Base-by-base conservation (phyloP, 2,888 invertebrate species). In the Meta bourneti region DNA sequence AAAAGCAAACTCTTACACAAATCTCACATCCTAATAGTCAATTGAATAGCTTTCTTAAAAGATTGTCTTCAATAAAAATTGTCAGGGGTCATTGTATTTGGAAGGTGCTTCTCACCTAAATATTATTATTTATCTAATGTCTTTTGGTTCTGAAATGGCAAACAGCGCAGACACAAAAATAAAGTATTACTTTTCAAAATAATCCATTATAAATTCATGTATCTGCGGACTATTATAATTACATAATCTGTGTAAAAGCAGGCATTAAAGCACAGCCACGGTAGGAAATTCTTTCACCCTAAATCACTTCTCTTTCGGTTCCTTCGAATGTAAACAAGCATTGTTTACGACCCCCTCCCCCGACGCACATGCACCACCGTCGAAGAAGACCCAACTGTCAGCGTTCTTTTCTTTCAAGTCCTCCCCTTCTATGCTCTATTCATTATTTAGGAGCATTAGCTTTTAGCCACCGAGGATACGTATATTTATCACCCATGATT, bases 401-500 rank as follows among this genome's bases (percentile, higher is more conserved):
- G 11, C 61, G 61, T 34, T 34, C 34, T 34, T 34, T 34, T 34
- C 34, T 34, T 34, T 34, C 75, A 75, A 52, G 1, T 52, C 16
- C 48, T 1, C 52, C 20, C 51, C 19, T 13, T 72, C 71, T 20
- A 79, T 79, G 34, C 54, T n/a, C 74, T 74, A 88, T 88, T 88
- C 81, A 81, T 88, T 88, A 88, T 74, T 74, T 54, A 71, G 61
- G 69, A 49, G 88, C 88, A 88, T 80, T 88, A 88, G 80, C 88
- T 88, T 90, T 82, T 82, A 81, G 77, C 77, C 51, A 71, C 82
- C 82, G 61, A 69, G 34, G 82, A 80, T 11, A 79, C 81, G 83
- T 84, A 89, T 90, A 90, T 90, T 90, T 84, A 90, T 90, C 89
- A 90, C 89, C 89, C 89, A 79, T 90, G 89, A 90, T 90, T 90